These are phyloP conservation scores for Peromyscus eremicus DNA, from an alignment of 2,797 vertebrate species.

Conservation along the genomic window DNA sequence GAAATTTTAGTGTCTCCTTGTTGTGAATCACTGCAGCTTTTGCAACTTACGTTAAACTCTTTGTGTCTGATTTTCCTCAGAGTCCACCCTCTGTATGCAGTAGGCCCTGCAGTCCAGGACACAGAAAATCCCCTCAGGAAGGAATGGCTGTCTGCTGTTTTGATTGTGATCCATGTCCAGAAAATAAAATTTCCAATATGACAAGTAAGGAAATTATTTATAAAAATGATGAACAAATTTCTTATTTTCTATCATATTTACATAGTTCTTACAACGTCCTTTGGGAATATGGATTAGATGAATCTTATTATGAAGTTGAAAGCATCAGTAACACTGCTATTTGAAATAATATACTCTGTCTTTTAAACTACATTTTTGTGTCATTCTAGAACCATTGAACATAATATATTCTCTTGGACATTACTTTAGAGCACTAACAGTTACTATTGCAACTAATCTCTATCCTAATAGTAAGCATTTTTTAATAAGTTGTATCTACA, in stretches of 20 bases:
- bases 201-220: not conserved
- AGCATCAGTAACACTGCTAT: not conserved
- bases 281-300: not conserved
- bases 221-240: not conserved
- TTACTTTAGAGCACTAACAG: not conserved
- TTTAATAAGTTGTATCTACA: no score
- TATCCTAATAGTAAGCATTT: no score
- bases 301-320: not conserved
- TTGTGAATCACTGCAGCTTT: no score
- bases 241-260: not conserved
- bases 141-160: not conserved
- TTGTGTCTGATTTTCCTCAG: not conserved
- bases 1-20: not conserved
- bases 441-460: not conserved
- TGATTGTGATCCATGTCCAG: not conserved
- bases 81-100: not conserved
- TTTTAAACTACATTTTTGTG: not conserved
- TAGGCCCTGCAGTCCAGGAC: not conserved
- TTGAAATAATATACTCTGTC: not conserved
- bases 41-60: not conserved
- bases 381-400: not conserved
- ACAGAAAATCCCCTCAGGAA: not conserved
- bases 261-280: not conserved
- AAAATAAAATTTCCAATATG: not conserved
- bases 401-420: not conserved